phyloP scores from a whole-genome alignment of 1,140 invertebrate genomes.

The Akabosia matsudoensis region DNA sequence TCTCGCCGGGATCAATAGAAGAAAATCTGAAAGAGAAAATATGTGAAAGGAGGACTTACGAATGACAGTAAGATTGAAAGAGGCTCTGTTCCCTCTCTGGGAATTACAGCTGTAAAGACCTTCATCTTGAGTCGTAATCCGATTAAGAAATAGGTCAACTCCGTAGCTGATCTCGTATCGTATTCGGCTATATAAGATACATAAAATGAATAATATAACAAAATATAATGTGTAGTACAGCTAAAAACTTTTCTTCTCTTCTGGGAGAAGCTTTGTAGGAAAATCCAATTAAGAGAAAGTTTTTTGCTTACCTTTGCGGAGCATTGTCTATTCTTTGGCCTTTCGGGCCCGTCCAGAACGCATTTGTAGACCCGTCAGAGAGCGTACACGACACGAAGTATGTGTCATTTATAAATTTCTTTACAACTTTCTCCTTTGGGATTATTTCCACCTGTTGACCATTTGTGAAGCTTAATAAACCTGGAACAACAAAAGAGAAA shows the following conservation, averaged over 20 bases:
- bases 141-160: slow-evolving; percentile 42
- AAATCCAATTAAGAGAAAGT: no score
- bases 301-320: slow-evolving; percentile 35
- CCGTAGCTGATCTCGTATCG: slow-evolving; percentile 34
- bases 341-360: slow-evolving; percentile 38
- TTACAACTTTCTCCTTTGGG: slow-evolving; percentile 42
- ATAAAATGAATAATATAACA: not conserved
- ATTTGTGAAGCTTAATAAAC: slow-evolving; percentile 35
- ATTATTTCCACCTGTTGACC: slow-evolving; percentile 39
- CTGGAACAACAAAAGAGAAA: slow-evolving; percentile 28
- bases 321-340: slow-evolving; percentile 29
- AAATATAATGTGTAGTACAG: no score
- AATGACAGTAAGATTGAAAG: slow-evolving; percentile 45
- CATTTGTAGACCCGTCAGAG: slow-evolving; percentile 27
- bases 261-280: no score
- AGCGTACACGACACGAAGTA: slow-evolving; percentile 44
- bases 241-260: no score
- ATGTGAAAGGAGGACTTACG: slow-evolving; percentile 36
- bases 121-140: slow-evolving; percentile 43
- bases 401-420: slow-evolving; percentile 44
- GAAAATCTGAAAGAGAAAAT: not conserved
- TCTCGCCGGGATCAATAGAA: no score
- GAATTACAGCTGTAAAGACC: slow-evolving; percentile 40
- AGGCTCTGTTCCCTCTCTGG: slow-evolving; percentile 6
- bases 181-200: slow-evolving; percentile 39